phyloP scores from a whole-genome alignment of 35 echinoderm and acorn worm species.

The Ophiothrix spiculata region DNA sequence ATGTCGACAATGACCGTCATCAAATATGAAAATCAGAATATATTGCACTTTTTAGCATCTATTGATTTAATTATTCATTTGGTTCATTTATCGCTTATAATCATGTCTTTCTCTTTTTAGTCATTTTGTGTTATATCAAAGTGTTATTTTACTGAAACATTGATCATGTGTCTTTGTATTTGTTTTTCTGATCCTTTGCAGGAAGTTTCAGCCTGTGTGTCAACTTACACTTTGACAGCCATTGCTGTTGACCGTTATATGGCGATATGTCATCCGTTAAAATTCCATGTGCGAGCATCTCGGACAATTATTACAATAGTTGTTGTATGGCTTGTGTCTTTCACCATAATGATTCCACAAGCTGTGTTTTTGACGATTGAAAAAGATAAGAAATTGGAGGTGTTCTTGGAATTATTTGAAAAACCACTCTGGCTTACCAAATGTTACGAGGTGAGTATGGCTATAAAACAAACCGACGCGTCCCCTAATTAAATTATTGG shows the following conservation, averaged over 20 bases:
- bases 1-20: no score
- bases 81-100: no score
- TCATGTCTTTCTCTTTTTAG: no score
- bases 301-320: constrained; percentile 58
- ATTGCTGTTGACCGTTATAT: constrained; percentile 95
- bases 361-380: constrained; percentile 17
- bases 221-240: constrained; percentile 77
- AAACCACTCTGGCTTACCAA: constrained; percentile 31
- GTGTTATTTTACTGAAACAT: no score
- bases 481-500: no score
- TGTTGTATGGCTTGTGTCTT: constrained; percentile 70
- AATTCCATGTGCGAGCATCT: constrained; percentile 78
- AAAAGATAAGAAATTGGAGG: not conserved
- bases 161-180: no score
- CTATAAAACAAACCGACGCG: no score
- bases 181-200: constrained; percentile 35
- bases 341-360: constrained; percentile 61
- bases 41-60: no score
- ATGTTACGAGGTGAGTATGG: constrained; percentile 48
- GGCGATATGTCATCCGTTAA: constrained; percentile 88
- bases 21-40: no score
- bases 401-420: not conserved
- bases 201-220: constrained; percentile 78
- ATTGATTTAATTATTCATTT: no score
- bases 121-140: no score